phyloP scores from a whole-genome alignment of 1,140 invertebrate species.

The Hestina assimilis region DNA sequence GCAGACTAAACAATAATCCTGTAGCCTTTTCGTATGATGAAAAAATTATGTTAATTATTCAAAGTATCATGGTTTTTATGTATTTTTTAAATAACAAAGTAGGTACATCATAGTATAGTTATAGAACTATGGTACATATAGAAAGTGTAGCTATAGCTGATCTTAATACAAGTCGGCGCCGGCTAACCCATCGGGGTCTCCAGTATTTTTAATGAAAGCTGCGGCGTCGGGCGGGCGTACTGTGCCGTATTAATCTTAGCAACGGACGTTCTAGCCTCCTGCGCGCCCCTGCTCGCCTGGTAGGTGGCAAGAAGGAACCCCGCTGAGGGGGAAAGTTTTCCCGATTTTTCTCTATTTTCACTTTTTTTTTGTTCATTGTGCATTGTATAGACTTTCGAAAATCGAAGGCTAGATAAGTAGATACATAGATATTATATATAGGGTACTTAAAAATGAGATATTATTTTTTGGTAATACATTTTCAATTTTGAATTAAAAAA shows the following conservation, averaged over 20 bases:
- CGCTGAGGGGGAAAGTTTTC: constrained; percentile 52
- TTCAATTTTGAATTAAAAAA: too few species aligned
- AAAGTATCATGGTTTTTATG: too few species aligned
- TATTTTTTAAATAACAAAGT: neutral
- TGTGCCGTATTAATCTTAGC: constrained; percentile 73
- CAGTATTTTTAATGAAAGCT: constrained; percentile 73
- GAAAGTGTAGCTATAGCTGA: constrained; percentile 20
- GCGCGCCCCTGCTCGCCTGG: constrained; percentile 59
- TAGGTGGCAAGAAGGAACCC: constrained; percentile 64
- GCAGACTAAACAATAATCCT: too few species aligned
- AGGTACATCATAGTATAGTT: neutral
- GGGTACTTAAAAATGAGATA: too few species aligned
- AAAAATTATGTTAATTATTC: too few species aligned
- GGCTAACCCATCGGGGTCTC: constrained; percentile 55
- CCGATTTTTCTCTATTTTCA: constrained; percentile 65
- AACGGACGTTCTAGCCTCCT: constrained; percentile 58
- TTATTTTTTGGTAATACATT: too few species aligned
- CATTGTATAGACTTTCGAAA: constrained; percentile 57
- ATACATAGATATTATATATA: too few species aligned
- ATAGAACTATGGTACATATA: constrained; percentile 8
- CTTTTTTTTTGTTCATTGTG: constrained; percentile 58
- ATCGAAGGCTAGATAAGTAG: constrained; percentile 12
- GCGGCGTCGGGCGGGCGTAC: constrained; percentile 65
- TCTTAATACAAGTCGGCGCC: constrained; percentile 48
- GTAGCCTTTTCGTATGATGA: too few species aligned